Evolutionary conservation across 1,140 invertebrate species (phyloP), one percentile per base, ranked within the genome.

Genomic region (Bombus cullumanus): DNA sequence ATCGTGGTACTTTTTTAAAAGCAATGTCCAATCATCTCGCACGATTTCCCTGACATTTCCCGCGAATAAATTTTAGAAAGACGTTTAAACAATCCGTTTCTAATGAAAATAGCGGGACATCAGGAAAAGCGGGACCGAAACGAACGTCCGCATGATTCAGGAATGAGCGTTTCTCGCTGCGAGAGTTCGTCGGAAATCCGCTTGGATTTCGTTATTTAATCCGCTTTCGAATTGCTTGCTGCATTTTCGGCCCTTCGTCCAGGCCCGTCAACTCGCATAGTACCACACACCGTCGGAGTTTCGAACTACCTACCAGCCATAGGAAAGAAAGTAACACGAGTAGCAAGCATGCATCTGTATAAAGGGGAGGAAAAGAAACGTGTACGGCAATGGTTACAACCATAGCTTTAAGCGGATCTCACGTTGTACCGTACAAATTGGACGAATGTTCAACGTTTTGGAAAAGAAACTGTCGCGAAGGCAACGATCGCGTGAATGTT

Each of bases 151-250:
- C 41, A 9, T 25, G 72, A 68, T 47, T 79, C 77, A 37, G n/a
- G 62, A 79, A 53, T 43, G 64, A 47, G 10, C 41, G 31, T 41
- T 25, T 15, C 10, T 31, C 18, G 22, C 64, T 18, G 47, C 47
- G 47, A 68, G 31, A 53, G 77, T 71, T 57, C 13, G n/a, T 39
- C 43, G 34, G 9, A 80, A 80, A 80, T 80, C 78, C 78, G 64
- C 15, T 47, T 5, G 78, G 78, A 80, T 80, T 80, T 80, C 64
- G 78, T 71, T 71, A 80, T 80, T 80, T 80, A 80, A 80, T 80
- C 78, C 78, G 22, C 78, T 80, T 80, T 80, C 78, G 43, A 80
- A 80, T 68, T 25, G 43, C 78, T 53, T 31, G 62, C 25, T 53
- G 41, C 64, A 39, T 69, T 80, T 69, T 80, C 66, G 78, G 37